phyloP scores from a whole-genome alignment of 1,140 invertebrate genomes.

The Zeugodacus cucurbitae region DNA sequence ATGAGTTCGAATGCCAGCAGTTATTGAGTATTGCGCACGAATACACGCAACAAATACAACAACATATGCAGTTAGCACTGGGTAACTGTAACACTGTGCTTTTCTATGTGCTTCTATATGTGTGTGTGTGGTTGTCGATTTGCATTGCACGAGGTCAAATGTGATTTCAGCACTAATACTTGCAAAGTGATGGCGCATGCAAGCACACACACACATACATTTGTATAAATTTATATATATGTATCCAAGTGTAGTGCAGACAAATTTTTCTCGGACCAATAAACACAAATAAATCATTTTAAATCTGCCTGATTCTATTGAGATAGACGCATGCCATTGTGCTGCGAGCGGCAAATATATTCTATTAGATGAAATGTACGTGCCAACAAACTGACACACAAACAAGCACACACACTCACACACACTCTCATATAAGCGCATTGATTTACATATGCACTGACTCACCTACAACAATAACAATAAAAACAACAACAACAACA shows the following conservation, averaged over 20 bases:
- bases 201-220: not conserved
- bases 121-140: not conserved
- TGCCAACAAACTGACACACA: not conserved
- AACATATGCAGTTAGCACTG: too few species aligned
- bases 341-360: not conserved
- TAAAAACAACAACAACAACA: too few species aligned
- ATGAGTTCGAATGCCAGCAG: not conserved
- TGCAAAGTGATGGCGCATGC: not conserved
- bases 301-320: conserved; percentile 1
- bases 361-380: not conserved
- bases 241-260: not conserved
- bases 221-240: not conserved
- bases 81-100: not conserved
- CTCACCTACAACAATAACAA: not conserved
- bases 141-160: conserved; percentile 25
- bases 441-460: conserved; percentile 9
- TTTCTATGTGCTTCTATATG: not conserved
- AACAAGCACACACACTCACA: not conserved
- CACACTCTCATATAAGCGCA: not conserved
- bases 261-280: conserved; percentile 37
- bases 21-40: not conserved
- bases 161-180: not conserved
- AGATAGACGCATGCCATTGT: conserved; percentile 22
- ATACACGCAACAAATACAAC: not conserved
- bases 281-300: conserved; percentile 36